These are phyloP conservation scores for Xenops minutus DNA, from an alignment of 2,797 vertebrate species.

Conservation along the genomic window DNA sequence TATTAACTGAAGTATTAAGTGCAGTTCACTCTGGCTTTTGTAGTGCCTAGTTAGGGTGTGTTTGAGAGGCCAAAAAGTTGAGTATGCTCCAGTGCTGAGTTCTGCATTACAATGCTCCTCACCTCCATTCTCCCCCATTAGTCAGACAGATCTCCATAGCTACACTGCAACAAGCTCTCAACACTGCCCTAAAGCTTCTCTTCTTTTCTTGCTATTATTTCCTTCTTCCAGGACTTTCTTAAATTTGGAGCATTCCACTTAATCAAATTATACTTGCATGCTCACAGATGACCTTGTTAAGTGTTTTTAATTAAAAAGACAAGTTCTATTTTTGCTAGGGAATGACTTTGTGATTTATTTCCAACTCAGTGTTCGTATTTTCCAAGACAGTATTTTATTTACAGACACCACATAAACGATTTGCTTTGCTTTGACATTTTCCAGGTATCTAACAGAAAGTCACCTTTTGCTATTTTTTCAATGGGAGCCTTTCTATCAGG, in stretches of 20 bases:
- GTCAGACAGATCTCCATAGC: not conserved
- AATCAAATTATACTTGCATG: not conserved
- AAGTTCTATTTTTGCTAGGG: not conserved
- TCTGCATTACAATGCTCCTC: not conserved
- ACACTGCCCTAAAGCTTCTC: not conserved
- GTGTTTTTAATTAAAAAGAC: not conserved
- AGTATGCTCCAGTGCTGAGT: not conserved
- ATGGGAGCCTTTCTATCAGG: not conserved
- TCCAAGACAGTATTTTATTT: constrained; percentile 19
- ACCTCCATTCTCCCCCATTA: not conserved
- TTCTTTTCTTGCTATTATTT: not conserved
- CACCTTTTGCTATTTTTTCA: not conserved
- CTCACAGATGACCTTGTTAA: not conserved
- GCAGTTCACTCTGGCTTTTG: not conserved
- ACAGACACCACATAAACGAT: not conserved
- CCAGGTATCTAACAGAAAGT: not conserved
- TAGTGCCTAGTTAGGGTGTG: not conserved
- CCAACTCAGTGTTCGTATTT: not conserved
- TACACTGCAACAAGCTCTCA: not conserved
- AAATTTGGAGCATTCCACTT: not conserved
- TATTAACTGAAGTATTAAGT: not conserved
- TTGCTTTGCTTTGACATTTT: constrained; percentile 13
- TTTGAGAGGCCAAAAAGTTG: not conserved
- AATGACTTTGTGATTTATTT: not conserved
- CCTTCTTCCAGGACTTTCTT: not conserved